A percentile compares a stretch with the other conserved stretches of the same genome.
Conservation (phyloP, 2,113 vertebrate genomes). For the Piaya cayana region DNA sequence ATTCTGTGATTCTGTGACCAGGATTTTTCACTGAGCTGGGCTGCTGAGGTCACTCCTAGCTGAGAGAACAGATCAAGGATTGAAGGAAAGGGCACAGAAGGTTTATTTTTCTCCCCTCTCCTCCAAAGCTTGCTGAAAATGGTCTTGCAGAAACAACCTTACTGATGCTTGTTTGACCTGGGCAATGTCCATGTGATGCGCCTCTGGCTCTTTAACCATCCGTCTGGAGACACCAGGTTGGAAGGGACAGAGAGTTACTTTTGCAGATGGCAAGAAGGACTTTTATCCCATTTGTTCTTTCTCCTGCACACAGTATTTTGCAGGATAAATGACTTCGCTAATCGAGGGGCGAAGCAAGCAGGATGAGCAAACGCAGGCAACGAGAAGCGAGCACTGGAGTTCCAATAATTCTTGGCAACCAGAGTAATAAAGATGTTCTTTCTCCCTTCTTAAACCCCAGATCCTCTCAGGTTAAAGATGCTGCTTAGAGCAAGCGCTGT, state of each 20-base stretch:
- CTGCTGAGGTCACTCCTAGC: not conserved
- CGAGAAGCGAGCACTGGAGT: not conserved
- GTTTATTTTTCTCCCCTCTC: rapidly evolving
- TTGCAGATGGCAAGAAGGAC: slow-evolving; percentile 10
- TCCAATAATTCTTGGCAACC: not conserved
- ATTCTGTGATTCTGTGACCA: not conserved
- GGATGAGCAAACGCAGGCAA: not conserved
- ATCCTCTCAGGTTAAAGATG: not conserved
- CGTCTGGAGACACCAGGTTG: slow-evolving; percentile 16
- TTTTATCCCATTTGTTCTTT: not conserved
- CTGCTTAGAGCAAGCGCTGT: not conserved
- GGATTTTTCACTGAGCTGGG: not conserved
- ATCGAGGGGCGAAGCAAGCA: not conserved
- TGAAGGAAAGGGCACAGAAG: not conserved
- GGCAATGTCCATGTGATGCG: not conserved
- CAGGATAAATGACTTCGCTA: not conserved
- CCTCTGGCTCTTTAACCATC: not conserved
- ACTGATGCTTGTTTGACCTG: not conserved
- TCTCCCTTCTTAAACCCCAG: not conserved
- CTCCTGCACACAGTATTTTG: not conserved
- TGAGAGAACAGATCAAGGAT: not conserved
- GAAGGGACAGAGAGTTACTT: not conserved
- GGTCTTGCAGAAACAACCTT: not conserved
- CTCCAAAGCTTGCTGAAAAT: not conserved
- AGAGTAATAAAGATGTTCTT: not conserved